phyloP scores from a whole-genome alignment of 2,888 invertebrate species.

The Dascillus cervinus region DNA sequence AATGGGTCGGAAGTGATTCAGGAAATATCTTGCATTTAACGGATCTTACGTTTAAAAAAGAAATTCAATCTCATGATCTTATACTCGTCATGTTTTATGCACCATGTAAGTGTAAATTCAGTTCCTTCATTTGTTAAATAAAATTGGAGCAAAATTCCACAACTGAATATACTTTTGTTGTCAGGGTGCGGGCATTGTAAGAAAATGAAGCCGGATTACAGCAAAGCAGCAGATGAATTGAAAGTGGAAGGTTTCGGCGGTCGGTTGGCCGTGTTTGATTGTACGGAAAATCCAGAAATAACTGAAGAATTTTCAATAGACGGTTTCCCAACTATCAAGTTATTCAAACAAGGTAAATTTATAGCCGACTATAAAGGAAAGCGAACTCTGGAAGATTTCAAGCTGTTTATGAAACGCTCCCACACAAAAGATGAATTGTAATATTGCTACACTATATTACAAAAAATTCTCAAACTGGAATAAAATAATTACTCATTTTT shows the following conservation, averaged over 20 bases:
- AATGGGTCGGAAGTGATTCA: conserved; percentile 43
- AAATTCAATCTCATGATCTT: conserved; percentile 51
- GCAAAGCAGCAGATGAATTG: conserved; percentile 47
- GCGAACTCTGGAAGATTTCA: conserved; percentile 49
- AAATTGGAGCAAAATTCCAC: too few relatives aligned
- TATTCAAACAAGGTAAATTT: conserved; percentile 48
- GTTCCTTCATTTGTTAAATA: too few relatives aligned
- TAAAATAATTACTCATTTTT: too few relatives aligned
- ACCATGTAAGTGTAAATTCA: conserved; percentile 50
- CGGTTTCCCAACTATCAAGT: conserved; percentile 62
- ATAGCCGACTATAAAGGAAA: conserved; percentile 52
- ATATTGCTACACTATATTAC: too few relatives aligned
- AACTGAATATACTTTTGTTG: too few relatives aligned
- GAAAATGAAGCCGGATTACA: conserved; percentile 59
- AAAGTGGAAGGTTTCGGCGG: conserved; percentile 37
- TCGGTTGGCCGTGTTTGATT: conserved; percentile 56
- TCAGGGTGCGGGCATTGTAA: conserved; percentile 74
- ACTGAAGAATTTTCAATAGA: conserved; percentile 53
- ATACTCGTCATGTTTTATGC: conserved; percentile 73
- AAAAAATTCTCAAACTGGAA: too few relatives aligned
- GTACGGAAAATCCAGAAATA: conserved; percentile 52
- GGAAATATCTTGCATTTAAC: conserved; percentile 45
- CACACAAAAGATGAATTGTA: conserved; percentile 29
- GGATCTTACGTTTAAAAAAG: conserved; percentile 53
- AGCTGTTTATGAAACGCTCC: conserved; percentile 43